A percentile compares a stretch with the other conserved stretches of the same genome.
These are phyloP conservation scores for Gyps fulvus DNA, from an alignment of 2,113 vertebrate species.

Conservation along the genomic window DNA sequence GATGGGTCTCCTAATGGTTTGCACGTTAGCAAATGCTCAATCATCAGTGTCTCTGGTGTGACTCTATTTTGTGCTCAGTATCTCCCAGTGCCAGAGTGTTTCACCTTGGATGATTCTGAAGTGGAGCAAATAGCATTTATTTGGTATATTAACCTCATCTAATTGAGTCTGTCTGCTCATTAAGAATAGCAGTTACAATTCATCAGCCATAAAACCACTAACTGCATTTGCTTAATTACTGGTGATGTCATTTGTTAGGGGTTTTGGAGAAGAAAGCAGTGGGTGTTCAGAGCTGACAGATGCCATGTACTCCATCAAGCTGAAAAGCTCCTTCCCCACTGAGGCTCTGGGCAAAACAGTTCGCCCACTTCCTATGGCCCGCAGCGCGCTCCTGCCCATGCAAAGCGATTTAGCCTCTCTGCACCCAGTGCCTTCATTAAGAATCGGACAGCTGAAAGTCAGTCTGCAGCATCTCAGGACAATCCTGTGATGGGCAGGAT, in stretches of 20 bases:
- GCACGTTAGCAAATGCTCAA: not conserved
- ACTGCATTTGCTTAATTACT: not conserved
- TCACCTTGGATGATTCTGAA: not conserved
- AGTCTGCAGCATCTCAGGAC: not conserved
- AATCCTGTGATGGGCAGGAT: not conserved
- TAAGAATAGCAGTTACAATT: not conserved
- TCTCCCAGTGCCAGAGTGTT: not conserved
- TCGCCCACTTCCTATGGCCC: fast-evolving
- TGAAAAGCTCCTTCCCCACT: not conserved
- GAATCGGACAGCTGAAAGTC: not conserved
- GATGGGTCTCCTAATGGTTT: not conserved
- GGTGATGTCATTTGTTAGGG: not conserved
- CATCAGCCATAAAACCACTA: not conserved
- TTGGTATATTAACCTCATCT: not conserved
- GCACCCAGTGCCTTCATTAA: fast-evolving
- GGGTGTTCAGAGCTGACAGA: not conserved
- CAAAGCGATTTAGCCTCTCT: fast-evolving
- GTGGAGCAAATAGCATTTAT: not conserved
- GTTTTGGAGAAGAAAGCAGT: not conserved
- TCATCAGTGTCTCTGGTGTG: not conserved
- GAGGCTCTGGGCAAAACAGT: not conserved
- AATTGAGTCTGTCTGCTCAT: not conserved
- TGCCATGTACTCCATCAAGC: not conserved
- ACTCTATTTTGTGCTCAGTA: not conserved
- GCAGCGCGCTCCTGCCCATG: not conserved